Conservation (phyloP, 2,797 vertebrate species). For the Helostoma temminkii region DNA sequence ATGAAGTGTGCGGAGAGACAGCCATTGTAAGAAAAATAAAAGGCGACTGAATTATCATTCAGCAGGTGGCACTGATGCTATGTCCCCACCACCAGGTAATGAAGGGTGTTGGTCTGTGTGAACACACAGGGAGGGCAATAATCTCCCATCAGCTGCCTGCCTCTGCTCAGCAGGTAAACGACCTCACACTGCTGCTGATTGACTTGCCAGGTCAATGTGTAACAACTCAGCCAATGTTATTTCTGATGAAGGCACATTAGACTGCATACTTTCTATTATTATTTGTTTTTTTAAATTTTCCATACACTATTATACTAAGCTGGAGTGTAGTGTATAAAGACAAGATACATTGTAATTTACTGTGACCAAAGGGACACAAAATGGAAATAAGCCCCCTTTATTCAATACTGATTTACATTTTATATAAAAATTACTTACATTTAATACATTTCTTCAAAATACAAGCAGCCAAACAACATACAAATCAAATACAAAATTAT, state of each 20-base stretch:
- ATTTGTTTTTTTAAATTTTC: too few species aligned
- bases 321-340: neutral
- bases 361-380: constrained; percentile 21
- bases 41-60: constrained; percentile 69
- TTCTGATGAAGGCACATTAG: neutral
- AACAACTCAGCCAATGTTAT: constrained; percentile 27
- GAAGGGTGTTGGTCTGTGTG: constrained; percentile 50
- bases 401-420: constrained; percentile 89
- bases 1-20: constrained; percentile 35
- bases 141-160: constrained; percentile 56
- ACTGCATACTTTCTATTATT: neutral
- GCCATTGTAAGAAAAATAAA: constrained; percentile 51
- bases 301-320: neutral
- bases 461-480: constrained; percentile 91
- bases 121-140: constrained; percentile 47
- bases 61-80: constrained; percentile 38
- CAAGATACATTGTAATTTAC: neutral
- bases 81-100: constrained; percentile 59
- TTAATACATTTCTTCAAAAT: constrained; percentile 91
- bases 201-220: constrained; percentile 50
- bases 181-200: constrained; percentile 42
- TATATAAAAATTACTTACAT: constrained; percentile 91
- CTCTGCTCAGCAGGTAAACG: constrained; percentile 37
- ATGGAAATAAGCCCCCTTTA: constrained; percentile 89
- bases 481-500: constrained; percentile 92